Percentiles rank a stretch among this genome's conserved stretches.
These are phyloP conservation scores for Myopa tessellatipennis DNA, from an alignment of 2,888 invertebrate species.

Conservation along the genomic window DNA sequence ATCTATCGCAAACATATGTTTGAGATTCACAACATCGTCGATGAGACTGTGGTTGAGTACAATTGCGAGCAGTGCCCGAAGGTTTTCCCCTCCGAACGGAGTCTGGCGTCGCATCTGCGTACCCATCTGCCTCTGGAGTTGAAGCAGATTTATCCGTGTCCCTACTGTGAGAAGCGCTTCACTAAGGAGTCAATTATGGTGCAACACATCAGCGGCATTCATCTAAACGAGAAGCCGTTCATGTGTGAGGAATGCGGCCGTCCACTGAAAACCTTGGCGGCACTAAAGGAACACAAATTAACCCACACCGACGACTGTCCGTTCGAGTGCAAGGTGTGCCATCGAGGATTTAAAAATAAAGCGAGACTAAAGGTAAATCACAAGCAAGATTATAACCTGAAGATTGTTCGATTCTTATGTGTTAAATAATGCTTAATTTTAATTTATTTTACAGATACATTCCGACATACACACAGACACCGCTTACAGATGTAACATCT, in stretches of 20 bases:
- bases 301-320: conserved; percentile 69
- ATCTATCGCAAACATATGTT: conserved; percentile 52
- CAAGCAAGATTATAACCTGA: background rate
- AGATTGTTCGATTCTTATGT: no score
- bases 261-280: conserved; percentile 68
- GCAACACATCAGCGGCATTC: conserved; percentile 59
- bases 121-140: conserved; percentile 53
- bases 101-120: conserved; percentile 48
- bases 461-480: conserved; percentile 68
- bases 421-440: background rate
- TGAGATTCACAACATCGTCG: conserved; percentile 43
- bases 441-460: conserved; percentile 59
- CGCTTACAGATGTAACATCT: conserved; percentile 67
- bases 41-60: conserved; percentile 47
- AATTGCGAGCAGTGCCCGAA: conserved; percentile 49
- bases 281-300: conserved; percentile 69
- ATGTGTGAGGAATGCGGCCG: conserved; percentile 70
- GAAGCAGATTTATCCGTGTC: conserved; percentile 55
- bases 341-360: conserved; percentile 64
- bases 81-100: conserved; percentile 47
- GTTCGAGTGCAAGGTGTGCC: conserved; percentile 66
- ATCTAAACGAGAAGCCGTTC: conserved; percentile 66
- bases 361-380: conserved; percentile 56
- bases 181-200: conserved; percentile 55
- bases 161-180: conserved; percentile 53